Evolutionary conservation across 2,888 invertebrate species (phyloP), one percentile per base, ranked within the genome.

Genomic region (Drosophila setosimentum): DNA sequence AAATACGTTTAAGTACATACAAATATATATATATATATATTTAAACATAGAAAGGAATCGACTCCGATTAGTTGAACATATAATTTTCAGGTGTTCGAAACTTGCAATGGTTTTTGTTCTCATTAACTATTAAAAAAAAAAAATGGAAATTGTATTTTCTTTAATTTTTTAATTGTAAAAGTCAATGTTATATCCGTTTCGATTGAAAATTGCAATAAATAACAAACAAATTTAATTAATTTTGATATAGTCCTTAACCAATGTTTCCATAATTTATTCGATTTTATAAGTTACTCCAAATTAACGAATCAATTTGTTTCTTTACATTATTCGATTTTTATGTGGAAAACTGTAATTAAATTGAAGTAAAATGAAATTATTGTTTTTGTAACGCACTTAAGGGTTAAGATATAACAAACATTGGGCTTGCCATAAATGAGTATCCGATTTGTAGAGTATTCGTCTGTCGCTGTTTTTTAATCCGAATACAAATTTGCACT

Each of bases 401-500:
- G 40, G n/a, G 40, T n/a, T 10, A 40, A 18, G 40, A 1, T 8
- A n/a, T n/a, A 4, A 4, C 40, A 2, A 40, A 10, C 10, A 21
- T 21, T 2, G 42, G 21, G 21, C 42, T 42, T 0, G 1, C 1
- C 21, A 42, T 2, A 16, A 16, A 45, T 24, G 8, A 8, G 16
- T 24, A 16, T 45, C 4, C 0, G 8, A 8, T 45, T 24, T 8
- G 0, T 16, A 45, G 80, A 21, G 77, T 55, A 76, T 3, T 54
- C 18, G 32, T 1, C 21, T 10, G 60, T 66, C 70, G 62, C 5
- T 33, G 2, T 55, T 29, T 21, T 37, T 27, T 5, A 29, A 51
- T 10, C 10, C n/a, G 32, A 18, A n/a, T 6, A 32, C n/a, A 60
- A 64, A 72, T 57, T 42, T 55, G 64, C 73, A 63, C 78, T 78